phyloP scores from a whole-genome alignment of 1,140 invertebrate genomes.

The Drosophila ironensis region DNA sequence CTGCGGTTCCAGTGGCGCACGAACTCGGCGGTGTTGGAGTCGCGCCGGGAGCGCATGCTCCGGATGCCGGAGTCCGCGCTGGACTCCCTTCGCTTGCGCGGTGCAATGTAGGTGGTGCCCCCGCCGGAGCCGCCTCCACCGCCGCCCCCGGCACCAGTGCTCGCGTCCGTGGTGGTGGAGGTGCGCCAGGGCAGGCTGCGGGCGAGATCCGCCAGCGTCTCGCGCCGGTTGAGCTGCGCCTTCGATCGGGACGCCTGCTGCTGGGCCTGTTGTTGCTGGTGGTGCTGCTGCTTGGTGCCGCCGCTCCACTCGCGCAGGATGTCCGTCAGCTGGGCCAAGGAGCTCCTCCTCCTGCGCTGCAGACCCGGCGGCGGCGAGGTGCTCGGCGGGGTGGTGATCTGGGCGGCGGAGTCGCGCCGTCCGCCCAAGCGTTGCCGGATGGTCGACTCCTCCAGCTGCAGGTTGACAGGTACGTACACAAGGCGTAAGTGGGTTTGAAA shows the following conservation, averaged over 20 bases:
- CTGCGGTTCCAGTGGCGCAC: conserved; percentile 87
- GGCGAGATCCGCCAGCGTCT: conserved; percentile 92
- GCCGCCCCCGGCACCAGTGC: conserved; percentile 64
- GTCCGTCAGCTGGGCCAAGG: conserved; percentile 93
- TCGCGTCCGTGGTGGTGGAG: conserved; percentile 83
- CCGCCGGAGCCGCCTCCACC: conserved; percentile 57
- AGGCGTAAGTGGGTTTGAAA: too few relatives aligned
- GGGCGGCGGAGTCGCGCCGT: conserved; percentile 92
- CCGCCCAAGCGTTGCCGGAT: conserved; percentile 90
- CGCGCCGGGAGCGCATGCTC: conserved; percentile 87
- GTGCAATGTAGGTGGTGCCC: conserved; percentile 82
- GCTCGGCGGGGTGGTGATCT: conserved; percentile 91
- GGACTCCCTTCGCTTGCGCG: conserved; percentile 89
- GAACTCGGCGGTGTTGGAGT: conserved; percentile 89
- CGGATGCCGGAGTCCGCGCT: conserved; percentile 92
- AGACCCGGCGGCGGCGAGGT: conserved; percentile 82
- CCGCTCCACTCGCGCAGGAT: conserved; percentile 93
- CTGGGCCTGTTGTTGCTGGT: conserved; percentile 44
- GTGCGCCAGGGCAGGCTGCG: conserved; percentile 89
- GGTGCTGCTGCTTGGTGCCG: conserved; percentile 82
- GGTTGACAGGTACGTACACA: too few relatives aligned
- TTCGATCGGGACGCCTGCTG: conserved; percentile 82
- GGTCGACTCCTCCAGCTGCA: conserved; percentile 89
- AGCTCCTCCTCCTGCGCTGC: conserved; percentile 89
- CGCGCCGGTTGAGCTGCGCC: conserved; percentile 89